Percentiles rank a stretch among this genome's conserved stretches.
phyloP scores from a whole-genome alignment of 2,797 vertebrate species.

The Leptodactylus fallax region DNA sequence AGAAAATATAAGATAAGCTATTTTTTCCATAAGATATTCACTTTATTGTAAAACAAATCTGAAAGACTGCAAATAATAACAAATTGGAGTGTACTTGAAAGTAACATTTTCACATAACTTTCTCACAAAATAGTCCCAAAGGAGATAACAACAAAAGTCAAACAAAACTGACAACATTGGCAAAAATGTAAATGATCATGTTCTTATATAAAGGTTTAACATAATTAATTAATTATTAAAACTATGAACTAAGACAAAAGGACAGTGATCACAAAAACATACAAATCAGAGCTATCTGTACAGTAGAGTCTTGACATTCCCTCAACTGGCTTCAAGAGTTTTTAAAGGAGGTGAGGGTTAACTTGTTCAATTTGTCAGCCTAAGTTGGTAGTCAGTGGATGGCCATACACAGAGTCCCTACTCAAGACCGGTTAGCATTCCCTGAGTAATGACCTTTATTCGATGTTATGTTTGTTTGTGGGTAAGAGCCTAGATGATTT shows the following conservation, averaged over 20 bases:
- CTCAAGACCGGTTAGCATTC: too few relatives aligned
- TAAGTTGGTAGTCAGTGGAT: too few relatives aligned
- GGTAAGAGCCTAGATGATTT: too few relatives aligned
- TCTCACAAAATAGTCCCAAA: background rate
- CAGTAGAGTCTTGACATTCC: background rate
- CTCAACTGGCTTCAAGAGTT: too few relatives aligned
- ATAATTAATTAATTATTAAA: background rate
- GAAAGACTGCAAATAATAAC: slow-evolving; percentile 29
- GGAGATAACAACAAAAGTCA: slow-evolving; percentile 1
- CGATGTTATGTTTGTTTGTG: too few relatives aligned
- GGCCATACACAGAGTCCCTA: too few relatives aligned
- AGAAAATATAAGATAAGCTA: slow-evolving; percentile 34
- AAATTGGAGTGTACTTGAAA: slow-evolving; percentile 29
- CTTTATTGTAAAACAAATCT: slow-evolving; percentile 29
- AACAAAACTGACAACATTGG: background rate
- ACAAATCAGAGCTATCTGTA: background rate
- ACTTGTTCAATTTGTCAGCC: too few relatives aligned
- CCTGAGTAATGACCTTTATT: too few relatives aligned
- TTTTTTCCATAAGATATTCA: slow-evolving; percentile 19
- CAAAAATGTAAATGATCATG: background rate
- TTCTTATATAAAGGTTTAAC: background rate
- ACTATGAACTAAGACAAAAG: background rate
- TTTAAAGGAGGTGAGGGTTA: too few relatives aligned
- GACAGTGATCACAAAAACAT: background rate
- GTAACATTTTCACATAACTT: background rate